These are phyloP conservation scores for Rhagonycha lutea DNA, from an alignment of 2,888 invertebrate genomes.

Conservation along the genomic window DNA sequence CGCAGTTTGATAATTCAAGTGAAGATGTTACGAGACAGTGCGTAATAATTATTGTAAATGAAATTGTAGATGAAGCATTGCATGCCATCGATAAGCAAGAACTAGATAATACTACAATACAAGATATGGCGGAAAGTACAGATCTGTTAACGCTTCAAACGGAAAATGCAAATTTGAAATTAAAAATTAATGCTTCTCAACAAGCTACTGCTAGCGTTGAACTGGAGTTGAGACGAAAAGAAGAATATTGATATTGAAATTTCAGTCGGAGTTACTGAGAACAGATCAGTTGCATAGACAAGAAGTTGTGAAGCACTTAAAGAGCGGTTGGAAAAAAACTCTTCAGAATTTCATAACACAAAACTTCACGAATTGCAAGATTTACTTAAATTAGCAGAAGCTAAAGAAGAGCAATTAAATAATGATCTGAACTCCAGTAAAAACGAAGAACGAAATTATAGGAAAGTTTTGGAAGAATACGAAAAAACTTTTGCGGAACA, in stretches of 20 bases:
- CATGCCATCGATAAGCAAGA: background rate
- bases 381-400: background rate
- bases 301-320: background rate
- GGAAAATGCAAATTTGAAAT: background rate
- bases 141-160: background rate
- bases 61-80: background rate
- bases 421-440: constrained; percentile 7
- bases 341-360: background rate
- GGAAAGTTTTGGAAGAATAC: constrained; percentile 62
- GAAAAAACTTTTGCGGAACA: constrained; percentile 62
- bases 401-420: background rate
- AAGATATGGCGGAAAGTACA: background rate
- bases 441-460: constrained; percentile 40
- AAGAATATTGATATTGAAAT: background rate
- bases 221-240: background rate
- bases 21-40: background rate
- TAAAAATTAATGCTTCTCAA: background rate
- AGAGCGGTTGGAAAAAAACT: background rate
- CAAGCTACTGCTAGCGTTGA: background rate
- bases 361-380: background rate
- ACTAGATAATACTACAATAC: background rate
- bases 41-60: background rate
- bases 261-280: background rate
- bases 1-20: background rate
- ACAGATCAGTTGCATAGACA: background rate